These are phyloP conservation scores for Myrmophylax atrothorax DNA, from an alignment of 2,113 vertebrate genomes.

Conservation along the genomic window DNA sequence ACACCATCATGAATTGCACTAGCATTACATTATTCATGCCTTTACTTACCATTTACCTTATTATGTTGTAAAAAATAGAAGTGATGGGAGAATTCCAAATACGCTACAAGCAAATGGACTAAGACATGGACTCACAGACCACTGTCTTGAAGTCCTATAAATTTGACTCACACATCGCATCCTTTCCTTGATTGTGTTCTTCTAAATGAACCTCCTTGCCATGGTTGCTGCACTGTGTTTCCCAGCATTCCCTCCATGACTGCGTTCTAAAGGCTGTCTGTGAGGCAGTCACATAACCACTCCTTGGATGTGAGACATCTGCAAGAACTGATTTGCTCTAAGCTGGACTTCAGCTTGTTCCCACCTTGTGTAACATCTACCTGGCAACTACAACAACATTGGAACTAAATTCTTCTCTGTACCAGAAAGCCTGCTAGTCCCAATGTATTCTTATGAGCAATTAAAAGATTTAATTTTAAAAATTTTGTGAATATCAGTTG, in stretches of 20 bases:
- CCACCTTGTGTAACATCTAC: not conserved
- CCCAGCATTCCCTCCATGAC: not conserved
- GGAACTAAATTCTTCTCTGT: not conserved
- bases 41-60: not conserved
- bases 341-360: not conserved
- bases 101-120: not conserved
- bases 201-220: not conserved
- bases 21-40: not conserved
- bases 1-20: not conserved
- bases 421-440: not conserved
- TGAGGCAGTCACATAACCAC: not conserved
- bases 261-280: not conserved
- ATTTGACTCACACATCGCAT: not conserved
- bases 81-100: not conserved
- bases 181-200: not conserved
- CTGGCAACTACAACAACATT: not conserved
- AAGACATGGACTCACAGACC: not conserved
- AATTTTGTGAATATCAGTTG: not conserved
- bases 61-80: not conserved
- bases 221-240: not conserved
- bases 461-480: not conserved
- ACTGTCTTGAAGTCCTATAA: fast-evolving
- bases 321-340: not conserved
- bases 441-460: not conserved
- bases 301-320: not conserved